A percentile compares a stretch with the other conserved stretches of the same genome.
Conservation (phyloP, 2,888 invertebrate species). For the Eumerus sabulonum region DNA sequence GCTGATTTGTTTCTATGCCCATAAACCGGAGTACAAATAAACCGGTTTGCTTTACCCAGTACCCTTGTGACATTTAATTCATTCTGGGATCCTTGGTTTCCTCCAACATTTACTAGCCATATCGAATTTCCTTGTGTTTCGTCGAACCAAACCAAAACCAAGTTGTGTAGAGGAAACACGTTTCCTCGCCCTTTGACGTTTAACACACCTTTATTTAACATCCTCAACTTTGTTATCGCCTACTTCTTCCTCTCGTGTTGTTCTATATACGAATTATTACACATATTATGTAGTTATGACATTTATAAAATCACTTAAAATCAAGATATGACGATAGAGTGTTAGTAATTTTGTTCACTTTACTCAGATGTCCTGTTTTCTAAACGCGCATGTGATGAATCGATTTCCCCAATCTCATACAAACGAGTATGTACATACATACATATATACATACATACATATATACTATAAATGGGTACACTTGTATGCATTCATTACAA, state of each 20-base stretch:
- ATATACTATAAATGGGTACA: too few relatives aligned
- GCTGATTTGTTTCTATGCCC: too few relatives aligned
- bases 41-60: not conserved
- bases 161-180: constrained; percentile 13
- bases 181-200: constrained; percentile 26
- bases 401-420: constrained; percentile 41
- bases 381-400: constrained; percentile 43
- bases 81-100: not conserved
- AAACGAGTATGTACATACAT: constrained; percentile 24
- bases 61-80: constrained; percentile 22
- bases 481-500: too few relatives aligned
- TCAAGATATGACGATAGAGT: too few relatives aligned
- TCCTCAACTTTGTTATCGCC: constrained; percentile 12
- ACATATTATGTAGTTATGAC: constrained; percentile 21
- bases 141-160: not conserved
- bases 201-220: constrained; percentile 40
- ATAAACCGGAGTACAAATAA: too few relatives aligned
- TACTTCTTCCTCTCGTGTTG: not conserved
- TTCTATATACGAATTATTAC: too few relatives aligned
- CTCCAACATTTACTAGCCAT: constrained; percentile 22
- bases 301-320: not conserved
- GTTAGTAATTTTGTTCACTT: not conserved
- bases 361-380: constrained; percentile 1
- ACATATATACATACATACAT: constrained; percentile 17
- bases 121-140: constrained; percentile 24